These are phyloP conservation scores for Poeciliopsis infans DNA, from an alignment of 2,797 vertebrate species.

Conservation along the genomic window DNA sequence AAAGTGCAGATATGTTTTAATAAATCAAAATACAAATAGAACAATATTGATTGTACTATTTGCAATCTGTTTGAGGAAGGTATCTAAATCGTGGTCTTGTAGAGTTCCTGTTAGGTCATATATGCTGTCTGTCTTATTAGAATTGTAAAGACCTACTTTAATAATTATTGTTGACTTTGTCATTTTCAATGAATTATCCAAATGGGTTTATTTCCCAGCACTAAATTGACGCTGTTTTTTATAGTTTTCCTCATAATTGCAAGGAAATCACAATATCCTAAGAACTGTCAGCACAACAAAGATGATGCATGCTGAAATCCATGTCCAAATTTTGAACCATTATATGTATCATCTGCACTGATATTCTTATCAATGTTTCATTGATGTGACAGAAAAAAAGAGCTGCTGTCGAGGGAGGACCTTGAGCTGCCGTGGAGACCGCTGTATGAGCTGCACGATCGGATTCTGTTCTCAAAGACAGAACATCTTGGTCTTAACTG, in stretches of 20 bases:
- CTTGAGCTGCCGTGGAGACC: slow-evolving; percentile 96
- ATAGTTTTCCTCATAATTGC: not conserved
- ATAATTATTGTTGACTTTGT: not conserved
- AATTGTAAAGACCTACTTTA: not conserved
- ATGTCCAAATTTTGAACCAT: not conserved
- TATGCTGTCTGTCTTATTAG: not conserved
- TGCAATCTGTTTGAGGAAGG: not conserved
- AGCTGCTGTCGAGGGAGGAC: slow-evolving; percentile 94
- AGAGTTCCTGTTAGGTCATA: not conserved
- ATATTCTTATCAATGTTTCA: slow-evolving; percentile 29
- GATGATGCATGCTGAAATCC: not conserved
- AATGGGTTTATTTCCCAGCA: not conserved
- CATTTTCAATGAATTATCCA: not conserved
- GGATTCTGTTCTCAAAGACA: slow-evolving; percentile 96
- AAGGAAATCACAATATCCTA: not conserved
- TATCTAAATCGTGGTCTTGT: not conserved
- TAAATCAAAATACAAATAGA: not conserved
- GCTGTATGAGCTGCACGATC: slow-evolving; percentile 92
- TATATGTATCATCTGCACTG: slow-evolving; percentile 12
- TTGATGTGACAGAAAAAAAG: slow-evolving; percentile 87
- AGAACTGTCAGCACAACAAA: not conserved
- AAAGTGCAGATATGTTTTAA: not conserved
- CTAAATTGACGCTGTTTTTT: not conserved
- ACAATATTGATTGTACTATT: not conserved
- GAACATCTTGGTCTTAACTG: slow-evolving; percentile 98